Conservation (phyloP, 2,888 invertebrate species). For the Clepsis dumicolana region DNA sequence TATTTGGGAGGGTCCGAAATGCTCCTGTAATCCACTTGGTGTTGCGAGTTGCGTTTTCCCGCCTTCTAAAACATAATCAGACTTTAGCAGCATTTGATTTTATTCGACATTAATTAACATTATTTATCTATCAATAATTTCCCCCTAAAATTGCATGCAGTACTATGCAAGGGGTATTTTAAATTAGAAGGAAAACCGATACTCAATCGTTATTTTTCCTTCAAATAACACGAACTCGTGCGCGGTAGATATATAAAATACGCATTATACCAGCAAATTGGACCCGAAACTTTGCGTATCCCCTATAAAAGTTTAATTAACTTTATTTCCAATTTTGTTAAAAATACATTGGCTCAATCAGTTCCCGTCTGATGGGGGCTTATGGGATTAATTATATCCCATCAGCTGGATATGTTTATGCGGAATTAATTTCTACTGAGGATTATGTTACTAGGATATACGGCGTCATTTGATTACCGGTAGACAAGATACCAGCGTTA, state of each 20-base stretch:
- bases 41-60: too few species aligned
- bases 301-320: conserved; percentile 23
- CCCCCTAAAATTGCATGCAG: too few species aligned
- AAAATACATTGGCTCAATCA: conserved; percentile 21
- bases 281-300: conserved; percentile 13
- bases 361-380: neutral
- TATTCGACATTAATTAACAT: too few species aligned
- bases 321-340: conserved; percentile 22
- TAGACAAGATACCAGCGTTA: too few species aligned
- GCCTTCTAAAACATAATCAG: too few species aligned
- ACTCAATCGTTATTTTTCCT: neutral
- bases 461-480: neutral
- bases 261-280: conserved; percentile 8
- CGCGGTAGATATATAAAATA: conserved; percentile 20
- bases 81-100: too few species aligned
- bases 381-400: conserved; percentile 1
- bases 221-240: neutral
- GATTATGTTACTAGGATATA: neutral
- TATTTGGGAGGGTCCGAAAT: too few species aligned
- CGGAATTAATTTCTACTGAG: neutral
- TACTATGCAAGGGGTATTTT: too few species aligned
- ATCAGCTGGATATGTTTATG: neutral
- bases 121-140: too few species aligned
- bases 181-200: too few species aligned
- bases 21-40: too few species aligned